phyloP scores from a whole-genome alignment of 1,140 invertebrate species.

The Heterodera schachtii region DNA sequence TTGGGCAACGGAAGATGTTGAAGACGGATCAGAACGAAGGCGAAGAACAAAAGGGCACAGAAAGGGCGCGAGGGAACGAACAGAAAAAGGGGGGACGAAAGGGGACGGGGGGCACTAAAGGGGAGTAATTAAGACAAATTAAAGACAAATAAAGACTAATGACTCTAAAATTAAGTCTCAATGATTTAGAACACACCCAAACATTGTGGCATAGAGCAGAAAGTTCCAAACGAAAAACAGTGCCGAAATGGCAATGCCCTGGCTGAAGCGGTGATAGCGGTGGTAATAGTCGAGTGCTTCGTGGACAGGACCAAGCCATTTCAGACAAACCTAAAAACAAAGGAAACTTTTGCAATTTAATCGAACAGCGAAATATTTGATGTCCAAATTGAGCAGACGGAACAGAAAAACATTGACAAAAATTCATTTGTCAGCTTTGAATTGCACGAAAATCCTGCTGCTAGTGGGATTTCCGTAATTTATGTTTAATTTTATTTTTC shows the following conservation, averaged over 20 bases:
- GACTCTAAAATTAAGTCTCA: not conserved
- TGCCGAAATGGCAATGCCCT: slow-evolving; percentile 51
- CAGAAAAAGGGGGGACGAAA: not conserved
- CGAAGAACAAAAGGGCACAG: slow-evolving; percentile 17
- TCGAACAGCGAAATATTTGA: no score
- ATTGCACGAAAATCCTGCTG: no score
- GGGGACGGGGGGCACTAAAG: not conserved
- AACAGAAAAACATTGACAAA: no score
- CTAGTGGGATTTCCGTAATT: not conserved
- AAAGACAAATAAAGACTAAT: not conserved
- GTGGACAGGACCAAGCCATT: slow-evolving; percentile 53
- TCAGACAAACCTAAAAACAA: slow-evolving; percentile 30
- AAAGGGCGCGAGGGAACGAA: slow-evolving; percentile 35
- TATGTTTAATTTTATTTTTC: no score
- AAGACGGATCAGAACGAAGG: slow-evolving; percentile 21
- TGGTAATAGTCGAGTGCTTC: slow-evolving; percentile 57
- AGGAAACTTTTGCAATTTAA: not conserved
- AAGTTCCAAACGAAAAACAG: slow-evolving; percentile 60
- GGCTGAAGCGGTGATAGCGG: slow-evolving; percentile 57
- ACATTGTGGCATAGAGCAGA: slow-evolving; percentile 43
- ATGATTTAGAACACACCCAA: slow-evolving; percentile 26
- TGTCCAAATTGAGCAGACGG: no score
- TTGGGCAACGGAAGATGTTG: slow-evolving; percentile 69
- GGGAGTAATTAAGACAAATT: not conserved
- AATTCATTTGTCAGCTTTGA: not conserved